Base-by-base conservation (phyloP, 2,888 invertebrate species). In the Melanophora roralis region DNA sequence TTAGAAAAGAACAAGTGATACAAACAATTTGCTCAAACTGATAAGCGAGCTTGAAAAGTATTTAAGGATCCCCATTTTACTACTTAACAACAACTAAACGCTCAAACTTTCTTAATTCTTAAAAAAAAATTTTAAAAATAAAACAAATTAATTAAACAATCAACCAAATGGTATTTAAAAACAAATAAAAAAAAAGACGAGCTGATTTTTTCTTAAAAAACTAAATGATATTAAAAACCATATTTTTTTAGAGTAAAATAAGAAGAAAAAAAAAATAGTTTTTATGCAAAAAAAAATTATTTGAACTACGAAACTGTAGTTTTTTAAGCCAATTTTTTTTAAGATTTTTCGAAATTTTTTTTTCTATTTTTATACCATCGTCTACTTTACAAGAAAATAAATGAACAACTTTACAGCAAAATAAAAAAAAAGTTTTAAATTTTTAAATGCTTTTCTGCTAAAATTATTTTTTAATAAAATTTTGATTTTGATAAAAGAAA, bases 351-450 rank as follows among this genome's bases (percentile, higher is more conserved):
- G 71, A 86, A 84, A 86, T 5, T 27, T 27, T 86, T 88, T 84
- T 75, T 88, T 88, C 88, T 88, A 88, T 88, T 88, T 88, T 88
- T 88, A 88, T 88, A 88, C 88, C 88, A 86, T 77, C n/a, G n/a
- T n/a, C 76, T 59, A 76, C 53, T 69, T 23, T 69, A 71, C 69
- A 49, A 69, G 40, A 47, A 64, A 57, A 47, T 45, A 53, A 62
- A 75, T 27, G 19, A n/a, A n/a, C n/a, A n/a, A n/a, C n/a, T n/a
- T n/a, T n/a, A n/a, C n/a, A n/a, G n/a, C n/a, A 27, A 51, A 55
- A 45, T 3, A 49, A 47, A 62, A 78, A 64, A 0, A 51, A 68
- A 4, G 43, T 49, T 16, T 19, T 43, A 19, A 45, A 40, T 51
- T 59, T 57, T 60, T 62, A 38, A 57, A 76, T 55, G 64, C 45